phyloP scores from a whole-genome alignment of 2,113 vertebrate species.

The human (Homo sapiens) region DNA sequence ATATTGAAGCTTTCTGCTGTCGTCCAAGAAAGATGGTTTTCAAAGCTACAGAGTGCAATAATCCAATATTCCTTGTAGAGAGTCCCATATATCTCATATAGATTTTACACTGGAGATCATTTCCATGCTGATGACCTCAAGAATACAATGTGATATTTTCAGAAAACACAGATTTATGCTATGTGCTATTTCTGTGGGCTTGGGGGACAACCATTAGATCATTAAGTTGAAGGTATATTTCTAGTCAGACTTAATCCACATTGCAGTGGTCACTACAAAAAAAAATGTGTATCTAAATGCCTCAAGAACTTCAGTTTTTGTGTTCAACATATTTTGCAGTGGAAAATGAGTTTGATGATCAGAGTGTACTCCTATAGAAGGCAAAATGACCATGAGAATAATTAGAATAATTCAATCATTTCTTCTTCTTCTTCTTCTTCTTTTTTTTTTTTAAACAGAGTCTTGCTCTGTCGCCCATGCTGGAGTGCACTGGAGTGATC shows the following conservation, averaged over 20 bases:
- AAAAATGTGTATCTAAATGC: constrained; percentile 39
- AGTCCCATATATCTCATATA: constrained; percentile 81
- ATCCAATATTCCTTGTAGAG: constrained; percentile 87
- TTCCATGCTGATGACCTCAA: constrained; percentile 76
- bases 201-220: constrained; percentile 49
- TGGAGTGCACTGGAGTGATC: no score
- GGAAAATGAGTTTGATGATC: constrained; percentile 32
- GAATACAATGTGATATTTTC: constrained; percentile 67
- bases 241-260: constrained; percentile 51
- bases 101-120: constrained; percentile 82
- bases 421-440: no score
- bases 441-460: no score
- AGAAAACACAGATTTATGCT: constrained; percentile 70
- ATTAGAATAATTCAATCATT: constrained; percentile 58
- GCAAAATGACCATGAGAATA: constrained; percentile 49
- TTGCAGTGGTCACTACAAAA: constrained; percentile 50
- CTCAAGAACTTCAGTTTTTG: constrained; percentile 32
- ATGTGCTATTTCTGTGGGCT: constrained; percentile 59
- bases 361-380: constrained; percentile 22
- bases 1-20: constrained; percentile 87
- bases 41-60: constrained; percentile 86
- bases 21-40: constrained; percentile 82
- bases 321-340: constrained; percentile 25
- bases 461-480: no score
- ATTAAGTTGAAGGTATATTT: constrained; percentile 50